A percentile compares a stretch with the other conserved stretches of the same genome.
Evolutionary conservation across 2,888 invertebrate species (phyloP).

Genomic region (Frankliniella fusca): DNA sequence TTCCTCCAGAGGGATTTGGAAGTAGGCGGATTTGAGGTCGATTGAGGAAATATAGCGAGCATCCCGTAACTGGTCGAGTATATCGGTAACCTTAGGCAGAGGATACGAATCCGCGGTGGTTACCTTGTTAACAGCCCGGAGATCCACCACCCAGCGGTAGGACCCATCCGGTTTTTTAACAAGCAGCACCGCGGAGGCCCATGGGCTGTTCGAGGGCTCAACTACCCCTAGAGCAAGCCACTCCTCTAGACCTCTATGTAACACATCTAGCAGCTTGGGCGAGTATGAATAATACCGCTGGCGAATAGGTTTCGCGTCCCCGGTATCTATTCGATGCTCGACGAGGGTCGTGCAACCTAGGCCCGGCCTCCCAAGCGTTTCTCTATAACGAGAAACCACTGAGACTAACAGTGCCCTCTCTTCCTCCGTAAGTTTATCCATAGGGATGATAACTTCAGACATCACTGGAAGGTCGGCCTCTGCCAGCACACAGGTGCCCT

Average conservation of each 20-base stretch:
- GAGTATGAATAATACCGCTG: conserved; percentile 27
- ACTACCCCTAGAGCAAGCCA: too few relatives aligned
- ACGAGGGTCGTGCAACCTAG: conserved; percentile 19
- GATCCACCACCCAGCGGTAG: too few relatives aligned
- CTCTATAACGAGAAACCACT: background rate
- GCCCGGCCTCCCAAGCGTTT: background rate
- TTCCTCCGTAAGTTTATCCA: too few relatives aligned
- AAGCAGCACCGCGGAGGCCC: too few relatives aligned
- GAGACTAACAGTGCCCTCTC: too few relatives aligned
- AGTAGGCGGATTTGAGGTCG: conserved; percentile 38
- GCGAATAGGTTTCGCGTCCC: conserved; percentile 9
- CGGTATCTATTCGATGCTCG: conserved; percentile 29
- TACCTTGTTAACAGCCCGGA: conserved; percentile 38
- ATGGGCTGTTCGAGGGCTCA: too few relatives aligned
- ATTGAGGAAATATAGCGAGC: conserved; percentile 29
- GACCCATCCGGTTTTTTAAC: too few relatives aligned
- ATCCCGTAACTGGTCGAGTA: conserved; percentile 36
- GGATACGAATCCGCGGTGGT: conserved; percentile 38
- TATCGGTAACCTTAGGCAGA: conserved; percentile 35
- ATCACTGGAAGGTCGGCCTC: too few relatives aligned
- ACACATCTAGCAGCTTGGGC: conserved; percentile 32
- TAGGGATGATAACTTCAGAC: too few relatives aligned
- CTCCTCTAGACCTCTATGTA: conserved; percentile 39
- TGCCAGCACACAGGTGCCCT: conserved; percentile 23
- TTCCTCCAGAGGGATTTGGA: conserved; percentile 36